These are phyloP conservation scores for Eurypyga helias DNA, from an alignment of 2,113 vertebrate genomes.

Conservation along the genomic window DNA sequence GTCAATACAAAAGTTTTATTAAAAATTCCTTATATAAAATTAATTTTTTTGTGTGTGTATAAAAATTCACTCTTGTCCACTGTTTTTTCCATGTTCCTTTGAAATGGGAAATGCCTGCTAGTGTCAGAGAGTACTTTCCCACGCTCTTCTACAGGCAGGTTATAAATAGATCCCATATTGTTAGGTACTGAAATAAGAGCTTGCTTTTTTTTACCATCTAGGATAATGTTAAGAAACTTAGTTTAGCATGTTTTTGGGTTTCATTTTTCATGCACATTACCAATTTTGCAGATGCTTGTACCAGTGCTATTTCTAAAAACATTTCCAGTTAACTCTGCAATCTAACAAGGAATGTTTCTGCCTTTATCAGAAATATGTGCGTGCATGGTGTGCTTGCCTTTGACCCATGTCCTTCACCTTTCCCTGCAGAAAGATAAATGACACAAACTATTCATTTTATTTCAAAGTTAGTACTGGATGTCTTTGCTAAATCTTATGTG, in stretches of 20 bases:
- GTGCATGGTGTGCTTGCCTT: background rate
- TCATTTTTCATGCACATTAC: background rate
- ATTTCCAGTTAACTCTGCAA: background rate
- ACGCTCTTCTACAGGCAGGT: background rate
- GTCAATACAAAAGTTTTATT: background rate
- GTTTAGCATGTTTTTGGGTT: background rate
- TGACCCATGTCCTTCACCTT: background rate
- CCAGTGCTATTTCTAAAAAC: background rate
- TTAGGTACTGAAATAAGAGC: background rate
- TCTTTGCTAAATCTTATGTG: background rate
- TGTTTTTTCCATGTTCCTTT: background rate
- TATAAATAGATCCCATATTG: background rate
- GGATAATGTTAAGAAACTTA: background rate
- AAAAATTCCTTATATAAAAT: background rate
- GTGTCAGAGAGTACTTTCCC: background rate
- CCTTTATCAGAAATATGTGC: background rate
- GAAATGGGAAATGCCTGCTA: background rate
- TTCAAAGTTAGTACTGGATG: background rate
- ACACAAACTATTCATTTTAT: background rate
- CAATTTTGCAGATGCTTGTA: background rate
- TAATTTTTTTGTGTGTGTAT: background rate
- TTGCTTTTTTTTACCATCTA: accelerated
- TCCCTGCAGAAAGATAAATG: background rate
- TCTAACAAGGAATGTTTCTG: background rate
- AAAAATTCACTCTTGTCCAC: background rate